phyloP scores from a whole-genome alignment of 2,888 invertebrate species.

The Prenolepis imparis region DNA sequence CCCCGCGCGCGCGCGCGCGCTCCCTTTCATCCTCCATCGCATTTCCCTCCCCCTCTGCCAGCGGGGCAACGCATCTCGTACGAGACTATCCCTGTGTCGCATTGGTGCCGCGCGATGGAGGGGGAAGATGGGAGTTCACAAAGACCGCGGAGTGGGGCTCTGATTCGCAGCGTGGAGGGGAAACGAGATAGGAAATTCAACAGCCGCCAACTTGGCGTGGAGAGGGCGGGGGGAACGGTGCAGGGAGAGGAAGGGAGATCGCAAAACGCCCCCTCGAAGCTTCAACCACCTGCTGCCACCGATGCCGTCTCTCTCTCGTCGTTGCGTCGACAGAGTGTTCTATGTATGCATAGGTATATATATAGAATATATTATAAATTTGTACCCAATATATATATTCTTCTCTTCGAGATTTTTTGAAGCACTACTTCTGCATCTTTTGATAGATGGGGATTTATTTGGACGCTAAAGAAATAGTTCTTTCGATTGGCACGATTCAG shows the following conservation, averaged over 20 bases:
- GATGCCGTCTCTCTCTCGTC: conserved; percentile 8
- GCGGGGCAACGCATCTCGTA: conserved; percentile 79
- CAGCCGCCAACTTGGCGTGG: conserved; percentile 76
- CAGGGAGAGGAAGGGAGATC: conserved; percentile 64
- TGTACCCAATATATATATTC: background rate
- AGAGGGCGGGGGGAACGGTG: conserved; percentile 73
- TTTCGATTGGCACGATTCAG: background rate
- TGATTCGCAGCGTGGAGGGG: conserved; percentile 2
- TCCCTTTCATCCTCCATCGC: conserved; percentile 55
- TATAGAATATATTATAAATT: background rate
- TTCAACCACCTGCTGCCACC: conserved; percentile 85
- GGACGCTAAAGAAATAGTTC: background rate
- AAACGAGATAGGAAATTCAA: conserved; percentile 28
- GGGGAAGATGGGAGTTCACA: conserved; percentile 60
- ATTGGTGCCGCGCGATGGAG: conserved; percentile 51
- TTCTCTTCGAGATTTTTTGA: background rate
- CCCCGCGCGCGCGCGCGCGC: background rate
- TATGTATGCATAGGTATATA: background rate
- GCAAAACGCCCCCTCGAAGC: conserved; percentile 82
- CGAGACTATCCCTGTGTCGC: conserved; percentile 57
- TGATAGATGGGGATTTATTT: background rate
- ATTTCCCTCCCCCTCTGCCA: conserved; percentile 24
- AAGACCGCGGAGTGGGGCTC: conserved; percentile 32
- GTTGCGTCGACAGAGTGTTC: conserved; percentile 36
- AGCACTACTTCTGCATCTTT: background rate